Evolutionary conservation across 2,113 vertebrate genomes (phyloP).

Genomic region (Larimichthys polyactis): DNA sequence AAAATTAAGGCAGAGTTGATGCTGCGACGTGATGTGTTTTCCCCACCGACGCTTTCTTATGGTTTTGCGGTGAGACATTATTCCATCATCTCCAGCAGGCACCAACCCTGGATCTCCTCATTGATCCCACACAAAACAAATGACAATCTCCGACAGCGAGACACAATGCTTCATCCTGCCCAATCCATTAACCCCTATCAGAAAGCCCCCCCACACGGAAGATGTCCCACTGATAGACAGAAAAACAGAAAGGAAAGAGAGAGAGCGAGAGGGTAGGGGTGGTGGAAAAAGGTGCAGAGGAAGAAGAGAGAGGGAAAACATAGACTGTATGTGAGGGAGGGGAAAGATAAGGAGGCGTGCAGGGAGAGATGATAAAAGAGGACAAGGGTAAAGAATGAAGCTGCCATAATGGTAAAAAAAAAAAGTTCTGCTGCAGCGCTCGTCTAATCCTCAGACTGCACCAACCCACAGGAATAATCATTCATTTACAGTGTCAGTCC

Average conservation of each 20-base stretch:
- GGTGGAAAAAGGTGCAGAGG: conserved; percentile 4
- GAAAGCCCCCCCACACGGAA: conserved; percentile 65
- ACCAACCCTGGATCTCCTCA: conserved; percentile 58
- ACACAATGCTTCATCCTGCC: conserved; percentile 74
- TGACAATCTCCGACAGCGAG: conserved; percentile 58
- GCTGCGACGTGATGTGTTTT: conserved; percentile 56
- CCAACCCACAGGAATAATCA: not conserved
- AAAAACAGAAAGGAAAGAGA: conserved; percentile 34
- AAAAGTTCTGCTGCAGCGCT: not conserved
- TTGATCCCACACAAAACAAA: conserved; percentile 76
- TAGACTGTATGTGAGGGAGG: not conserved
- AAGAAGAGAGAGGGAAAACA: conserved; percentile 12
- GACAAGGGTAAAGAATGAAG: conserved; percentile 30
- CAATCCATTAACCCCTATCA: conserved; percentile 75
- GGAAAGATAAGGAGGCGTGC: conserved; percentile 7
- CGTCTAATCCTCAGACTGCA: not conserved
- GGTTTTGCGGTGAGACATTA: conserved; percentile 53
- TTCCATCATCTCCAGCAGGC: conserved; percentile 73
- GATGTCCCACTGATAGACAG: conserved; percentile 66
- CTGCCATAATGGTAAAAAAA: conserved; percentile 7
- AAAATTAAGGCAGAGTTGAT: conserved; percentile 50
- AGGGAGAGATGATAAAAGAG: conserved; percentile 10
- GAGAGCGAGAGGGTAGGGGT: not conserved
- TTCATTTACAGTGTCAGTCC: no score
- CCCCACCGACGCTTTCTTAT: conserved; percentile 60